A percentile compares a stretch with the other conserved stretches of the same genome.
Conservation (phyloP, 2,113 vertebrate genomes). For the Ramphastos sulfuratus region DNA sequence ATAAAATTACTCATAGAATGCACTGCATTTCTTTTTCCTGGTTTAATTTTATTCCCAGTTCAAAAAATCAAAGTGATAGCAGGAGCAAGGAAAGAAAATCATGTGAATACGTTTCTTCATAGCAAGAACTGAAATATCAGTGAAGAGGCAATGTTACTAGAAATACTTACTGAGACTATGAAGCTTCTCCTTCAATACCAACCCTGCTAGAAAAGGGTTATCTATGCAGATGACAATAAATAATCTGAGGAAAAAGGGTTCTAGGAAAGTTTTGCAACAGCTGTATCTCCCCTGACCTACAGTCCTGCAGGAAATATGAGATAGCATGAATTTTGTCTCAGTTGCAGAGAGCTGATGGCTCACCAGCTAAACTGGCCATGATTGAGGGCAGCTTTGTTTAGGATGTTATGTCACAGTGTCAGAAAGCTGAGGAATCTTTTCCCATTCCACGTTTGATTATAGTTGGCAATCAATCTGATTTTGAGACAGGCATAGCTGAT, state of each 20-base stretch:
- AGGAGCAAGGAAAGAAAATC: neutral
- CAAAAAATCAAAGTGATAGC: neutral
- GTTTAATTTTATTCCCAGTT: neutral
- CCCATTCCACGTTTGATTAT: neutral
- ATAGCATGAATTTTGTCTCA: neutral
- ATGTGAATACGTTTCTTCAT: neutral
- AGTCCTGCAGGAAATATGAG: neutral
- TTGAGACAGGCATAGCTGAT: neutral
- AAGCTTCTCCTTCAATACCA: neutral
- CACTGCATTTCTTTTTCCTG: neutral
- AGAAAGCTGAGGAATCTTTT: neutral
- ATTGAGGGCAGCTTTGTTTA: neutral
- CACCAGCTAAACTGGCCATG: neutral
- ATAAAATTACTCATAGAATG: neutral
- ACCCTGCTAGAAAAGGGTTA: neutral
- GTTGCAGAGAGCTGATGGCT: neutral
- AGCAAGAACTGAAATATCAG: neutral
- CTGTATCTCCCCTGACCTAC: neutral
- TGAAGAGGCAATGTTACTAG: neutral
- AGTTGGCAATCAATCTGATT: neutral
- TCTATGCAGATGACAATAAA: neutral
- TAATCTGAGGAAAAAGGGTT: neutral
- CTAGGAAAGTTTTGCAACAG: neutral
- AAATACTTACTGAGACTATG: neutral
- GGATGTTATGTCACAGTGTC: neutral